A percentile compares a stretch with the other conserved stretches of the same genome.
Conservation (phyloP, 2,797 vertebrate species). For the Crocidura indochinensis region DNA sequence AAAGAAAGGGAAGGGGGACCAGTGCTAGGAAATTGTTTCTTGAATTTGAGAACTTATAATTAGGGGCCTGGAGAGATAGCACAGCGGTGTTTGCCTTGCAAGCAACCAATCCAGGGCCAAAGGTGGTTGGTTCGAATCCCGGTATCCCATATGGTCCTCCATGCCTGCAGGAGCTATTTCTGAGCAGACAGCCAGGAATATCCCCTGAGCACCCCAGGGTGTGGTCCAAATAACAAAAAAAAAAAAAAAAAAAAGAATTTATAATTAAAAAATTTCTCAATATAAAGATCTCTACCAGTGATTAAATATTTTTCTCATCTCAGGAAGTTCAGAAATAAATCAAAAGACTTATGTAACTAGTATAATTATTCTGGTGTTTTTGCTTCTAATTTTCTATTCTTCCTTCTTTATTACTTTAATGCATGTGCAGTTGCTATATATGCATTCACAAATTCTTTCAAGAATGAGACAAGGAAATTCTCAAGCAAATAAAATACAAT, state of each 20-base stretch:
- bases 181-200: too few relatives aligned
- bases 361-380: slow-evolving; percentile 29
- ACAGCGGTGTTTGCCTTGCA: too few relatives aligned
- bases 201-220: too few relatives aligned
- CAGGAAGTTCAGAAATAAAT: slow-evolving; percentile 47
- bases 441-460: slow-evolving; percentile 14
- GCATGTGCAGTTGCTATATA: not conserved
- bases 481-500: slow-evolving; percentile 8
- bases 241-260: too few relatives aligned
- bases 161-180: too few relatives aligned
- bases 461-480: slow-evolving; percentile 13
- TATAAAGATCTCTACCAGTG: not conserved
- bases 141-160: too few relatives aligned
- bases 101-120: too few relatives aligned
- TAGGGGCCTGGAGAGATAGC: too few relatives aligned
- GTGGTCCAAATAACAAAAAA: too few relatives aligned
- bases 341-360: not conserved
- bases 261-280: slow-evolving; percentile 27
- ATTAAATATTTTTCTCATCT: slow-evolving; percentile 1
- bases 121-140: too few relatives aligned
- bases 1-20: not conserved
- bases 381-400: slow-evolving; percentile 36
- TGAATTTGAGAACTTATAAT: slow-evolving; percentile 61
- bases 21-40: not conserved
- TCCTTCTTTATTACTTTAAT: not conserved